A percentile compares a stretch with the other conserved stretches of the same genome.
Conservation (phyloP, 1,140 invertebrate species). For the Wiebesia pumilae region DNA sequence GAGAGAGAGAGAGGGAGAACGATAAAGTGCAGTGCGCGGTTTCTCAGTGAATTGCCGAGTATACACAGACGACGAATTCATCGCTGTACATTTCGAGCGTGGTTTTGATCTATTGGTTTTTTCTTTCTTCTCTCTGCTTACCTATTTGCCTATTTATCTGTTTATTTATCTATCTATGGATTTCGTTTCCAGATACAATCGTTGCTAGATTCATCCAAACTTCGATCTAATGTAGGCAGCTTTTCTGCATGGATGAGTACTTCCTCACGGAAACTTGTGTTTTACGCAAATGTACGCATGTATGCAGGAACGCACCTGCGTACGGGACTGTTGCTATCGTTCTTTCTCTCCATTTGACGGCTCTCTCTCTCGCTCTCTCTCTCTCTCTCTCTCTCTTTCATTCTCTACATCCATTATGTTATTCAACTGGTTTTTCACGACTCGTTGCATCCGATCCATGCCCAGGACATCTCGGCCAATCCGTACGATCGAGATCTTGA, state of each 20-base stretch:
- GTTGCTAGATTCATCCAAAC: background rate
- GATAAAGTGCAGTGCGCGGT: conserved; percentile 29
- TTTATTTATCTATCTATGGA: background rate
- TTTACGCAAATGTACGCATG: background rate
- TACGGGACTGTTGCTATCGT: background rate
- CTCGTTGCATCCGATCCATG: background rate
- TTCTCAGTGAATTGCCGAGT: conserved; percentile 48
- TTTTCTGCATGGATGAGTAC: background rate
- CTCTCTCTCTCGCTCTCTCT: background rate
- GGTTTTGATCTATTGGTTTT: background rate
- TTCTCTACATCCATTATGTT: background rate
- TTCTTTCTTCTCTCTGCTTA: background rate
- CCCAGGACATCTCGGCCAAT: conserved; percentile 13
- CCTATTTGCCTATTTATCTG: background rate
- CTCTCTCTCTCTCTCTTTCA: background rate
- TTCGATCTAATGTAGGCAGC: background rate
- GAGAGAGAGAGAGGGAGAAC: background rate
- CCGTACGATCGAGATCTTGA: conserved; percentile 31
- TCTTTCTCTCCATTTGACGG: no score
- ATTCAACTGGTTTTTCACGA: conserved; percentile 6
- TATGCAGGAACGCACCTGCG: no score
- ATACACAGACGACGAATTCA: background rate
- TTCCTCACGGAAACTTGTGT: background rate
- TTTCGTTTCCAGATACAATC: background rate
- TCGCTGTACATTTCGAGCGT: conserved; percentile 20